Conservation (phyloP, 2,797 vertebrate genomes). For the Mallotus villosus region DNA sequence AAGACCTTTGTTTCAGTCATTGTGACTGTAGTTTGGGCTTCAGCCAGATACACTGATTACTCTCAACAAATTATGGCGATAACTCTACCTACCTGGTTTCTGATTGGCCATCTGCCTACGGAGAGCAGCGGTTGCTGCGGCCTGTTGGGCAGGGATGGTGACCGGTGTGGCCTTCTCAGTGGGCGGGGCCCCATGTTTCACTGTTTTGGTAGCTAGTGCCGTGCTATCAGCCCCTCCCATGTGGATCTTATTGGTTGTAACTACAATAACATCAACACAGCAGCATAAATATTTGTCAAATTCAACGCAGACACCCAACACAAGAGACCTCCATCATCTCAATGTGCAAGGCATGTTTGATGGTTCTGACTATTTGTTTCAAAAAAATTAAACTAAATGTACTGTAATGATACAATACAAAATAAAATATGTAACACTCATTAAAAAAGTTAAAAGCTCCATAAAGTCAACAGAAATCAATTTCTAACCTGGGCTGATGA, state of each 20-base stretch:
- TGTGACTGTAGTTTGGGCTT: too few relatives aligned
- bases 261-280: conserved; percentile 37
- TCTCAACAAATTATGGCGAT: not conserved
- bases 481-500: conserved; percentile 67
- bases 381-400: not conserved
- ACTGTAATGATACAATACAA: not conserved
- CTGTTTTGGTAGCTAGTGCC: conserved; percentile 90
- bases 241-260: conserved; percentile 77
- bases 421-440: not conserved
- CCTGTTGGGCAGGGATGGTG: conserved; percentile 84
- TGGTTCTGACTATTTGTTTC: too few relatives aligned
- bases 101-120: conserved; percentile 90
- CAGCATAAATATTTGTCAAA: too few relatives aligned
- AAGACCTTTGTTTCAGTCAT: conserved; percentile 52
- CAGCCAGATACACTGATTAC: not conserved
- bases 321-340: too few relatives aligned
- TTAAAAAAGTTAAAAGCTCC: too few relatives aligned
- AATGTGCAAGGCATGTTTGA: not conserved
- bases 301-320: not conserved
- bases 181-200: conserved; percentile 88
- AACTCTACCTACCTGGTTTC: conserved; percentile 75
- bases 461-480: not conserved
- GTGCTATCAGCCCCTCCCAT: conserved; percentile 90
- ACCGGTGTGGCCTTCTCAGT: conserved; percentile 70
- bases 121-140: conserved; percentile 87